Base-by-base conservation (phyloP, 2,113 vertebrate genomes). In the Eudyptes chrysolophus region DNA sequence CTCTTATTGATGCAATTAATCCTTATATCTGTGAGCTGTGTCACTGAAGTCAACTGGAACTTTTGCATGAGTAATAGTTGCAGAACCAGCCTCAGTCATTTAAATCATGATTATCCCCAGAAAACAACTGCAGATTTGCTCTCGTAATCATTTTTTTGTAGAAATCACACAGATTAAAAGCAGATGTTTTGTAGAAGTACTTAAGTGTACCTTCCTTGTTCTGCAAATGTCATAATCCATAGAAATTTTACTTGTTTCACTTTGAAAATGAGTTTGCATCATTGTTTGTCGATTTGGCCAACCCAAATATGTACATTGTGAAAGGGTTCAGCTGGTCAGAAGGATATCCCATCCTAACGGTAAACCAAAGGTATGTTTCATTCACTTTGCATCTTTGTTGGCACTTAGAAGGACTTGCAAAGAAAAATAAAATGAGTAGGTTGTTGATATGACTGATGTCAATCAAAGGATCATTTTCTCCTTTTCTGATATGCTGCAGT, bases 71-170 rank as follows among this genome's bases (percentile, higher is more conserved):
- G 49, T 82, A 92, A 76, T 84, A 36, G 49, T 85, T 95, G 62
- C 65, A 85, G 76, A 94, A 65, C 38, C 40, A 84, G 26, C 38
- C 65, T 68, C 49, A 84, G 80, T 46, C 9, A 69, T 92, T 89
- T 90, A 94, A 96, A 84, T 87, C 32, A 36, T 89, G 55, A 65
- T 65, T 90, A 69, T 74, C 51, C 40, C 64, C 64, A 72, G 17
- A 82, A 93, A 95, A 95, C 78, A 93, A 68, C 42, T 89, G 46
- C 87, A 74, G 36, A 87, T 94, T 76, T 84, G 84, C 66, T 87
- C 58, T 90, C 55, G 55, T 94, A 91, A 91, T 96, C 7, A 58
- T 88, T 95, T 96, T 78, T 75, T 75, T 40, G 27, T 74, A 82
- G 62, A 64, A 6, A 7, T 71, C 36, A 38, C 13, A 54, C 16